Evolutionary conservation across 2,113 vertebrate species (phyloP).

Genomic region (Cinclus mexicanus): DNA sequence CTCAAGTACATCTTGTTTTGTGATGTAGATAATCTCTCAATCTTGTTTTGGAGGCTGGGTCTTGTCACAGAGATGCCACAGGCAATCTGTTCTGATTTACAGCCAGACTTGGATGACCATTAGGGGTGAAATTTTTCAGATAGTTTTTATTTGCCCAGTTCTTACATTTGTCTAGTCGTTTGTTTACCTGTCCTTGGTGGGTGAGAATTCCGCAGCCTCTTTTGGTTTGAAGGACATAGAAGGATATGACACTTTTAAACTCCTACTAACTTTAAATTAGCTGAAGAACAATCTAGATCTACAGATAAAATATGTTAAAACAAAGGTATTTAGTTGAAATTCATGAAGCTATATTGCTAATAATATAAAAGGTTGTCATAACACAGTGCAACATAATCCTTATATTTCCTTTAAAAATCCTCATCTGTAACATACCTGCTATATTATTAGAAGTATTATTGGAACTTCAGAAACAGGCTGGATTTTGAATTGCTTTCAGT

Average conservation of each 20-base stretch:
- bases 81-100: constrained; percentile 1
- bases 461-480: background rate
- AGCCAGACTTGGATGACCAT: background rate
- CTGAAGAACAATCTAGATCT: background rate
- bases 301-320: background rate
- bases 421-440: background rate
- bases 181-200: background rate
- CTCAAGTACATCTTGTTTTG: constrained; percentile 45
- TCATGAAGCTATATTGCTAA: background rate
- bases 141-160: background rate
- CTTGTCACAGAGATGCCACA: background rate
- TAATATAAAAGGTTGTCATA: background rate
- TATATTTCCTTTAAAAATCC: background rate
- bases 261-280: background rate
- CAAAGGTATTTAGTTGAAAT: background rate
- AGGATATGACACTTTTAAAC: background rate
- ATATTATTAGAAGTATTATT: background rate
- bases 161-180: background rate
- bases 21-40: constrained; percentile 19
- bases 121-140: background rate
- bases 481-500: background rate
- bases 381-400: background rate
- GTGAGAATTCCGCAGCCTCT: background rate
- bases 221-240: background rate
- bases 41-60: constrained; percentile 20